phyloP scores from a whole-genome alignment of 92 coral and sea anemone species.

The Hydrozoanthus gracilis region DNA sequence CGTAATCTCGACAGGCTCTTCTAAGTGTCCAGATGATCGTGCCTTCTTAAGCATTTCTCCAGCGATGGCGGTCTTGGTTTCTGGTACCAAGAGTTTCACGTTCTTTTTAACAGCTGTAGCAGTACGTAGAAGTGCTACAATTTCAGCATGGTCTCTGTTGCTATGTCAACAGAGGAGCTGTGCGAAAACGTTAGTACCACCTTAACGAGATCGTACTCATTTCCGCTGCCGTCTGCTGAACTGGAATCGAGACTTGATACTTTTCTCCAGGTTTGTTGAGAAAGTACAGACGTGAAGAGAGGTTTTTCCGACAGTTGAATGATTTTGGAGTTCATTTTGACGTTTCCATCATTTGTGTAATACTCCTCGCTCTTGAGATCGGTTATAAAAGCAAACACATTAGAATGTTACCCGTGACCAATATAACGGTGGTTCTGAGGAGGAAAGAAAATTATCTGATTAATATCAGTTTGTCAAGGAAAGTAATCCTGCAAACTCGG shows the following conservation, averaged over 20 bases:
- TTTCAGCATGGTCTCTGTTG: slow-evolving; percentile 5
- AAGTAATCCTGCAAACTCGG: too few species aligned
- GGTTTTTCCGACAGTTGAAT: slow-evolving; percentile 20
- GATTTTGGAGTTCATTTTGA: background rate
- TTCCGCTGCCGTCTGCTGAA: background rate
- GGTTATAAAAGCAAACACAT: background rate
- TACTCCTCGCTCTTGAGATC: slow-evolving; percentile 21
- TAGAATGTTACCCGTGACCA: slow-evolving; percentile 37
- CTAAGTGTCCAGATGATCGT: background rate
- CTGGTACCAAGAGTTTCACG: slow-evolving; percentile 29
- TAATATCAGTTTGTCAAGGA: too few species aligned
- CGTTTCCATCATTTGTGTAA: background rate
- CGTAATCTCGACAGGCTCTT: background rate
- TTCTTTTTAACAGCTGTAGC: background rate
- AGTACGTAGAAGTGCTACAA: slow-evolving; percentile 27
- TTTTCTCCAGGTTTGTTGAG: slow-evolving; percentile 24
- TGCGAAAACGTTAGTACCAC: slow-evolving; percentile 40
- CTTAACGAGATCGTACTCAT: slow-evolving; percentile 37
- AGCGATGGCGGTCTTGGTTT: background rate
- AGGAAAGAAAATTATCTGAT: background rate
- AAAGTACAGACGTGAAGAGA: slow-evolving; percentile 35
- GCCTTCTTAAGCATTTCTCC: slow-evolving; percentile 5
- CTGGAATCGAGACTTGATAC: slow-evolving; percentile 1
- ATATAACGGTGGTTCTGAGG: slow-evolving; percentile 18
- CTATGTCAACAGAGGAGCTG: slow-evolving; percentile 12